Conservation (phyloP, 2,113 vertebrate species). For the Calyptommatus sinebrachiatus region DNA sequence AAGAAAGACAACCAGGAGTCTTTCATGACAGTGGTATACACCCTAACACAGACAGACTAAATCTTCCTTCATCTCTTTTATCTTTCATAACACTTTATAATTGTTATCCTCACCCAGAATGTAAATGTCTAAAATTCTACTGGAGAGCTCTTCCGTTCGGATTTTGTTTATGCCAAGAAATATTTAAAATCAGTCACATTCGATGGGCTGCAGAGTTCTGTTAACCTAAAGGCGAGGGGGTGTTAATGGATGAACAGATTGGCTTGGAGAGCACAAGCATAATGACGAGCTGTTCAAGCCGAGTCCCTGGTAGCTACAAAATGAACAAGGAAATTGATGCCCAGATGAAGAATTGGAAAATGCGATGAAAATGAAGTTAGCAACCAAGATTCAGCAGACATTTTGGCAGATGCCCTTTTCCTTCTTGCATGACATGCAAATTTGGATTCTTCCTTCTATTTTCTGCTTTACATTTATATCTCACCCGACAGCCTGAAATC, state of each 20-base stretch:
- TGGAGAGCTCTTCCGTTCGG: not conserved
- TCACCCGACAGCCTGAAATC: too few species aligned
- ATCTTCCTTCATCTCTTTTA: not conserved
- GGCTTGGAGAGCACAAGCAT: not conserved
- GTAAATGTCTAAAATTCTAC: not conserved
- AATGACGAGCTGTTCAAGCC: not conserved
- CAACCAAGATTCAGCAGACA: not conserved
- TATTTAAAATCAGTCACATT: slow-evolving; percentile 10
- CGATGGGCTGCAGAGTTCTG: not conserved
- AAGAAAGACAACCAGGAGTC: too few species aligned
- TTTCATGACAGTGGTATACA: too few species aligned
- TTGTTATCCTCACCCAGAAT: not conserved
- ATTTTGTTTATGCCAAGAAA: not conserved
- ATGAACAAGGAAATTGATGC: not conserved
- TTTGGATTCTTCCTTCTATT: too few species aligned
- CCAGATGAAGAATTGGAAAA: not conserved
- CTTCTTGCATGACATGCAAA: too few species aligned
- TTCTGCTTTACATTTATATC: too few species aligned
- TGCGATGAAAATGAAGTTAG: not conserved
- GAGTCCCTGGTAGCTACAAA: not conserved
- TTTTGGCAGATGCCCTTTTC: too few species aligned
- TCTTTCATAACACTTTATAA: not conserved
- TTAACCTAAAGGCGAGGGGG: not conserved
- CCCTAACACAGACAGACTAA: too few species aligned
- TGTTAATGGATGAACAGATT: not conserved